Evolutionary conservation across 2,113 vertebrate species (phyloP).

Genomic region (Coptodon bakossiorum): DNA sequence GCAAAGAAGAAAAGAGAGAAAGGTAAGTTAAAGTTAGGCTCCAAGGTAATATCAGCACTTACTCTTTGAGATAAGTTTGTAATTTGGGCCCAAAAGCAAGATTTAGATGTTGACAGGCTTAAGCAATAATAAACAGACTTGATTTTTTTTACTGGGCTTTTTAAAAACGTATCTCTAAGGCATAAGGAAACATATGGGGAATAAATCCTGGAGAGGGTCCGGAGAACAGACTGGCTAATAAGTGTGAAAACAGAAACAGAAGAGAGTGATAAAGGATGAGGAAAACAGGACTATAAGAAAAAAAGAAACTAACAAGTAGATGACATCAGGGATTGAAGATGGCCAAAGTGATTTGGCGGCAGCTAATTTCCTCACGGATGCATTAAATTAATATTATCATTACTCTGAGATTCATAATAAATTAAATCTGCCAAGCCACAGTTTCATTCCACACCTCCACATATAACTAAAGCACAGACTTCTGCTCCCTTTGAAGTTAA

Average conservation of each 20-base stretch:
- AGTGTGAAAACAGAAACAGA: background rate
- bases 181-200: background rate
- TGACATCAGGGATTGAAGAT: background rate
- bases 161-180: background rate
- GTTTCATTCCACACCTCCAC: background rate
- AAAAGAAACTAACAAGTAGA: background rate
- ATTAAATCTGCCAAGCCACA: background rate
- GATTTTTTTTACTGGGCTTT: background rate
- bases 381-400: background rate
- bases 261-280: background rate
- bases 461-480: background rate
- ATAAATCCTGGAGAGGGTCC: background rate
- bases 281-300: background rate
- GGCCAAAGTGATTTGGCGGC: background rate
- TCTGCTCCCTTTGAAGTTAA: background rate
- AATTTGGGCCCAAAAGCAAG: background rate
- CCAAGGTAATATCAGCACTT: background rate
- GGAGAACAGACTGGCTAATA: background rate
- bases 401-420: background rate
- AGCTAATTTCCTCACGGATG: background rate
- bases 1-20: background rate
- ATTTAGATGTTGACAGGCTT: background rate
- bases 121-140: background rate
- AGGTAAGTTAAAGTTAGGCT: background rate
- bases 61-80: background rate